Percentiles rank a stretch among this genome's conserved stretches.
phyloP scores from a whole-genome alignment of 1,140 invertebrate genomes.

The Delia radicum region DNA sequence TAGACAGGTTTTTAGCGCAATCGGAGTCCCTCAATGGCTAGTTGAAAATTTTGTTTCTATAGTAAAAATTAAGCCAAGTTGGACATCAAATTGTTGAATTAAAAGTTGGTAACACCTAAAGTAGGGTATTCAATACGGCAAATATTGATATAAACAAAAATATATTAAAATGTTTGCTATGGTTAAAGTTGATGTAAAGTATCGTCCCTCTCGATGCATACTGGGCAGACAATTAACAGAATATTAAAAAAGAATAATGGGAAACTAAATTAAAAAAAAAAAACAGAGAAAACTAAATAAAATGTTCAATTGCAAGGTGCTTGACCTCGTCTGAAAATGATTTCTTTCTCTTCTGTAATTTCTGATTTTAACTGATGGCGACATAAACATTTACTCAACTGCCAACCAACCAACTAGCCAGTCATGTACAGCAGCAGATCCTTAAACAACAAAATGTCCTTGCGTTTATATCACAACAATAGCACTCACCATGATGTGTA shows the following conservation, averaged over 20 bases:
- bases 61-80: too few species aligned
- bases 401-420: background rate
- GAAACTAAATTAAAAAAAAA: background rate
- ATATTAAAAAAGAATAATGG: background rate
- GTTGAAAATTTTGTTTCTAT: too few species aligned
- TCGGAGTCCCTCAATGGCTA: too few species aligned
- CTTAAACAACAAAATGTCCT: background rate
- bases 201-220: background rate
- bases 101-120: too few species aligned
- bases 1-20: too few species aligned
- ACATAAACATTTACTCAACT: background rate
- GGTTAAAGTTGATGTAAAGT: background rate
- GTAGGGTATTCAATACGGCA: too few species aligned
- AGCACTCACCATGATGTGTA: background rate
- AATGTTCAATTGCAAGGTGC: background rate
- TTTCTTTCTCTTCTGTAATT: background rate
- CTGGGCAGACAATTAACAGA: background rate
- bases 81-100: too few species aligned
- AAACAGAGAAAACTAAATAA: background rate
- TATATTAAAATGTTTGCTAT: background rate
- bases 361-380: background rate
- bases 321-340: constrained; percentile 1
- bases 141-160: background rate
- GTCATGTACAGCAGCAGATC: background rate
- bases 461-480: background rate